Evolutionary conservation across 2,113 vertebrate genomes (phyloP), one percentile per base, ranked within the genome.

Genomic region (Astatotilapia flaviijosephi): DNA sequence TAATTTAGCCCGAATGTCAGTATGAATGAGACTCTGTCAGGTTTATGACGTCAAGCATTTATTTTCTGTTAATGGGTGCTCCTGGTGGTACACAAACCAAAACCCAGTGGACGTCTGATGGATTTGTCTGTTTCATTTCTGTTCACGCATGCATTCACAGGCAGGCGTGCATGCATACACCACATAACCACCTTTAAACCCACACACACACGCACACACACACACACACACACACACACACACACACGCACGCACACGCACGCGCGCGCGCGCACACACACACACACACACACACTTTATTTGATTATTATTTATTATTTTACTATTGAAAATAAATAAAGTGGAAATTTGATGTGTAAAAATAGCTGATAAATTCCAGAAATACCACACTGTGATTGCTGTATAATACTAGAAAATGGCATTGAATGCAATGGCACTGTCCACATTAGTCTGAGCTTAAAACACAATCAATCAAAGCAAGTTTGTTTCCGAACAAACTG

Each of bases 21-120:
- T 95, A 96, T 95, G 93, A 94, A 95, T 96, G 95, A 95, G 93
- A 92, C 84, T 88, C 93, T 95, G 94, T 96, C 96, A 95, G 88
- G 80, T 94, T 90, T 92, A 90, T 95, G 95, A 91, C 93, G 35
- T 94, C 83, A 83, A 88, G 81, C 93, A 95, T 95, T 94, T 95
- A 89, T 94, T 95, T 95, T 85, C 90, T 92, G 92, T 92, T 93
- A 95, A 95, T 96, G 91, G 92, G 68, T 60, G 82, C 86, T 95
- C 93, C 91, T 95, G 93, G 92, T 84, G 92, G 90, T 91, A 84
- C 86, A 88, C 86, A 91, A 89, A 89, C 82, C 86, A 89, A 94
- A 94, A 86, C 94, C 95, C 94, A 56, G 79, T 33, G 92, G 94
- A 93, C 60, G 8, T 87, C 89, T 93, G 95, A 95, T 95, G 88